phyloP scores from a whole-genome alignment of 2,888 invertebrate genomes.

The Mesorhabditis spiculigera region DNA sequence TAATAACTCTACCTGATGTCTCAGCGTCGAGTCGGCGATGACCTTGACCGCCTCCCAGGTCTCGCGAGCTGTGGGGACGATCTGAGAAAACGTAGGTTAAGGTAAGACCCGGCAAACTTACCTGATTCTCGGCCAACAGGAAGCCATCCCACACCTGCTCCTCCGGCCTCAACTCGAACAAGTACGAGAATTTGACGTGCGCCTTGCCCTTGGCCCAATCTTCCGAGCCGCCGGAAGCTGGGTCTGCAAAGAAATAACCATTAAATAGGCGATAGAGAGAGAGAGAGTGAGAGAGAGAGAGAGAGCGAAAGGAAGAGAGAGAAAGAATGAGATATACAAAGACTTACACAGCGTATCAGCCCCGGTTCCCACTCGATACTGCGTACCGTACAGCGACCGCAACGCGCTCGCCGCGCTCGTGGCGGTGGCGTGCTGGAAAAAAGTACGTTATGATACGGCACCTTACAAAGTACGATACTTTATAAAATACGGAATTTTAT shows the following conservation, averaged over 20 bases:
- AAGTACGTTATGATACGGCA: neutral
- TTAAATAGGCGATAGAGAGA: neutral
- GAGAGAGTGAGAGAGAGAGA: neutral
- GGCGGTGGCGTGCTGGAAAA: slow-evolving; percentile 51
- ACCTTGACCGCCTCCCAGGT: slow-evolving; percentile 58
- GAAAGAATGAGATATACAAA: neutral
- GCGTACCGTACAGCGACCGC: slow-evolving; percentile 50
- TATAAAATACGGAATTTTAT: no score
- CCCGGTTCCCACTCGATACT: slow-evolving; percentile 57
- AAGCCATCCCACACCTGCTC: slow-evolving; percentile 57
- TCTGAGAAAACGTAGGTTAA: slow-evolving; percentile 25
- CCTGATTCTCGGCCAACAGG: slow-evolving; percentile 53
- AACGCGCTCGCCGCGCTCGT: slow-evolving; percentile 49
- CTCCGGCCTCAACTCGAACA: slow-evolving; percentile 57
- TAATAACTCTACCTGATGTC: slow-evolving; percentile 11
- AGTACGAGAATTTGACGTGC: slow-evolving; percentile 55
- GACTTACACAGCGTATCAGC: slow-evolving; percentile 54
- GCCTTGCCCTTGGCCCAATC: slow-evolving; percentile 58
- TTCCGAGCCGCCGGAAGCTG: slow-evolving; percentile 52
- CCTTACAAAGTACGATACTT: neutral
- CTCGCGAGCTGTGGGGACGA: slow-evolving; percentile 54
- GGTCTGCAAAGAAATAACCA: no score
- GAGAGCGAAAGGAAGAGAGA: neutral
- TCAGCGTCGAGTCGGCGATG: slow-evolving; percentile 47
- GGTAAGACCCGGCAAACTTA: no score